Percentiles rank a stretch among this genome's conserved stretches.
phyloP scores from a whole-genome alignment of 2,113 vertebrate species.

The Craseonycteris thonglongyai region DNA sequence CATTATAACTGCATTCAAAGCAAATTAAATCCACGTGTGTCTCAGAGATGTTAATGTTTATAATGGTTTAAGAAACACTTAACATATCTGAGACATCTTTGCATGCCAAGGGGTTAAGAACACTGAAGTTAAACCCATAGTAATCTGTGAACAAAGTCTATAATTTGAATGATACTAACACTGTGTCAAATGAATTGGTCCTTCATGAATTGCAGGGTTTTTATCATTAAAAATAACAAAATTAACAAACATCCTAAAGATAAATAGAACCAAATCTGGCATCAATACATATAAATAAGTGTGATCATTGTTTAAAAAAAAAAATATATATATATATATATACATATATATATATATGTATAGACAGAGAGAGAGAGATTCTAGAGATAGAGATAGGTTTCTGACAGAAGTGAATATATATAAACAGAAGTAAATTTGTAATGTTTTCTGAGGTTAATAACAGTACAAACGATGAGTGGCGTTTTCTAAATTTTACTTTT shows the following conservation, averaged over 20 bases:
- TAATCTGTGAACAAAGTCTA: not conserved
- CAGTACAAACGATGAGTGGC: not conserved
- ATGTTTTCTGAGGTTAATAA: not conserved
- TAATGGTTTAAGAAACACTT: too few relatives aligned
- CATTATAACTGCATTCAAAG: too few relatives aligned
- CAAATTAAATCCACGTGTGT: too few relatives aligned
- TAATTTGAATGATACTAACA: not conserved
- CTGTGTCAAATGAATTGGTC: not conserved
- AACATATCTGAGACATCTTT: too few relatives aligned
- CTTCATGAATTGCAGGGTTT: not conserved
- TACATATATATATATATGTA: too few relatives aligned
- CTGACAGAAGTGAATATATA: too few relatives aligned
- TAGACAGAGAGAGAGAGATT: too few relatives aligned
- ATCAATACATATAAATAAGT: not conserved
- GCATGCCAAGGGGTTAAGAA: too few relatives aligned
- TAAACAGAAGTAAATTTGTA: not conserved
- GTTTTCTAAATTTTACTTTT: not conserved
- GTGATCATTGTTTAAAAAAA: not conserved
- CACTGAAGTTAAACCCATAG: not conserved
- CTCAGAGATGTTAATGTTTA: too few relatives aligned
- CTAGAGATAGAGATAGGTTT: too few relatives aligned
- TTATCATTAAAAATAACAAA: constrained; percentile 4
- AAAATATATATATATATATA: not conserved
- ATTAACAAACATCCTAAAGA: not conserved
- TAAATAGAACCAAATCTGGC: not conserved